phyloP scores from a whole-genome alignment of 2,888 invertebrate species.

The Amiota communis region DNA sequence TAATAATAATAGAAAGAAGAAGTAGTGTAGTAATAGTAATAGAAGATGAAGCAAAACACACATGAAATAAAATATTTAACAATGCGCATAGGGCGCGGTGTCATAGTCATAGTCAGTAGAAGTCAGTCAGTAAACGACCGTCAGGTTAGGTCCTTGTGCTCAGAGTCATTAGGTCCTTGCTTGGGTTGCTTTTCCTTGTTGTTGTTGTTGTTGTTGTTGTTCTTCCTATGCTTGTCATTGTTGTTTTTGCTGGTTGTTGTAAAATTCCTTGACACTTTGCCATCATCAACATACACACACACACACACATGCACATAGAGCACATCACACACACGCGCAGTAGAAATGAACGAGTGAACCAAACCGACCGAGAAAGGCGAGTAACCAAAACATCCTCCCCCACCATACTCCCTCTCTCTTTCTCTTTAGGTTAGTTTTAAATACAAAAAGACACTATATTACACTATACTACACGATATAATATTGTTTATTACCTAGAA shows the following conservation, averaged over 20 bases:
- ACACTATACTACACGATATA: not conserved
- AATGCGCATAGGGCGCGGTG: constrained; percentile 64
- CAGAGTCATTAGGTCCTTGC: constrained; percentile 28
- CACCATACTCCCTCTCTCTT: not conserved
- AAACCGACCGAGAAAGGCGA: too few relatives aligned
- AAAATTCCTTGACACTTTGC: constrained; percentile 65
- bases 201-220: constrained; percentile 46
- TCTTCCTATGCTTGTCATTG: too few relatives aligned
- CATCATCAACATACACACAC: constrained; percentile 39
- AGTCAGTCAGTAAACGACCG: too few relatives aligned
- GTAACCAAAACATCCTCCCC: not conserved
- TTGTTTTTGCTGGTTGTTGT: constrained; percentile 47
- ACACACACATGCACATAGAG: constrained; percentile 27
- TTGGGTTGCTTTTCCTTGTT: constrained; percentile 58
- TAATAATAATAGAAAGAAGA: not conserved
- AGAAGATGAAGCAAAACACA: constrained; percentile 28
- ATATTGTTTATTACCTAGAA: not conserved
- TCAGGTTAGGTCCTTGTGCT: constrained; percentile 42
- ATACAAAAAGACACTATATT: not conserved
- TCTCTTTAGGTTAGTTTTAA: not conserved
- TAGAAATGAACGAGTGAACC: not conserved
- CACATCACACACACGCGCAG: constrained; percentile 17
- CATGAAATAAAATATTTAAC: constrained; percentile 53
- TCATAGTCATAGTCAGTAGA: constrained; percentile 43
- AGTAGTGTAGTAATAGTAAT: too few relatives aligned